These are phyloP conservation scores for Rutilus rutilus DNA, from an alignment of 2,113 vertebrate species.

Conservation along the genomic window DNA sequence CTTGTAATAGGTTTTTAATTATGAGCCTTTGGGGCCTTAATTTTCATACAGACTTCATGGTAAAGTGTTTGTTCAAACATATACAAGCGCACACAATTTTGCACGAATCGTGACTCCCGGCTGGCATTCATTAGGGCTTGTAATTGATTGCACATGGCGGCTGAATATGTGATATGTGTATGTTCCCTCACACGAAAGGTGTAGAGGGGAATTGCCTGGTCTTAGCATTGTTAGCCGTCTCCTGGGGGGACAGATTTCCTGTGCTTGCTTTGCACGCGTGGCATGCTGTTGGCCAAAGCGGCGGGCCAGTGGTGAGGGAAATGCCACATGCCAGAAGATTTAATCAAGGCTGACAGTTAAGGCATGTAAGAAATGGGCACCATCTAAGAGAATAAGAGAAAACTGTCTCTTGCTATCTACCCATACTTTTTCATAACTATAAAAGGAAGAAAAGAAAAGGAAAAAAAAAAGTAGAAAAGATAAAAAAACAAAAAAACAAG, in stretches of 20 bases:
- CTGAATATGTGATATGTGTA: slow-evolving; percentile 66
- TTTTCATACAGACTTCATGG: slow-evolving; percentile 65
- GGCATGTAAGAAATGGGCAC: slow-evolving; percentile 2
- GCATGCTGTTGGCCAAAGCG: slow-evolving; percentile 73
- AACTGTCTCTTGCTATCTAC: neutral
- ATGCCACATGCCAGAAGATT: slow-evolving; percentile 52
- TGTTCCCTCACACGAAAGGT: slow-evolving; percentile 75
- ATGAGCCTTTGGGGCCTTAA: slow-evolving; percentile 49
- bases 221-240: slow-evolving; percentile 71
- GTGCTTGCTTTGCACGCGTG: slow-evolving; percentile 76
- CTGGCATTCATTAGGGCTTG: slow-evolving; percentile 79
- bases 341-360: slow-evolving; percentile 60
- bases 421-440: neutral
- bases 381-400: neutral
- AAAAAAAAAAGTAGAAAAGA: neutral
- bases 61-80: slow-evolving; percentile 14
- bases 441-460: neutral
- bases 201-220: slow-evolving; percentile 80
- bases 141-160: slow-evolving; percentile 84
- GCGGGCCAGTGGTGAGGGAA: slow-evolving; percentile 57
- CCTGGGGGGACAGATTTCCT: slow-evolving; percentile 72
- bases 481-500: neutral
- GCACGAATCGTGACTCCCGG: slow-evolving; percentile 51
- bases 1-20: slow-evolving; percentile 17
- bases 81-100: neutral